Base-by-base conservation (phyloP, 2,113 vertebrate genomes). In the Syngnathus typhle region DNA sequence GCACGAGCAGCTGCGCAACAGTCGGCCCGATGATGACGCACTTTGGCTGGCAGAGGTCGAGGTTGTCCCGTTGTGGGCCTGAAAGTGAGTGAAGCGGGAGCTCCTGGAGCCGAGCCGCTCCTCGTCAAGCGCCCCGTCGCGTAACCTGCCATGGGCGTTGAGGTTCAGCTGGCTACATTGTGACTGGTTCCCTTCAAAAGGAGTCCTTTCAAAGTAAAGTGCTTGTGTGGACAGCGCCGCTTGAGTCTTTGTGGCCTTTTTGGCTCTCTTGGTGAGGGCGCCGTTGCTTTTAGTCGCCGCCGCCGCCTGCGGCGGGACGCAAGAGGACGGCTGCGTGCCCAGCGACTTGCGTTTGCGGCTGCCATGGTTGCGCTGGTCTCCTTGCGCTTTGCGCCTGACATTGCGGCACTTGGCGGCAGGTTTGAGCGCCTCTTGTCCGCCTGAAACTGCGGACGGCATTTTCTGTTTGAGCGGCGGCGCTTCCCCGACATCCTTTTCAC, bases 1-100 rank as follows among this genome's bases (percentile, higher is more conserved):
- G 66, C 93, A 94, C 47, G 93, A 94, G 76, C 86, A 80, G 81
- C 93, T 94, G 69, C 93, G 92, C 61, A 88, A 70, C 61, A 95
- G 82, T 80, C 27, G 79, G 69, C 4, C 72, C 75, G 2, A 1
- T 32, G 2, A 1, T 32, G 82, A 77, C 0, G 38, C 9, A 51
- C 37, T 73, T 76, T 63, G 36, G 62, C 13, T 7, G 0, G 19
- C 64, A 0, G 68, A 38, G 38, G 65, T 1, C 0, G 76, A 69
- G 38, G 44, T 64, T 0, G 23, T 54, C 62, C 21, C 15, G 1
- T 74, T 82, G 54, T 64, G 72, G 51, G 1, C 1, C 32, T 7
- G 32, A 3, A 27, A 13, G 9, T 18, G 18, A 52, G 4, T 6
- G 10, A 18, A 13, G n/a, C 18, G 49, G 11, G 70, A 49, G 19